Conservation (phyloP, 2,113 vertebrate species). For the Syrmaticus mikado region DNA sequence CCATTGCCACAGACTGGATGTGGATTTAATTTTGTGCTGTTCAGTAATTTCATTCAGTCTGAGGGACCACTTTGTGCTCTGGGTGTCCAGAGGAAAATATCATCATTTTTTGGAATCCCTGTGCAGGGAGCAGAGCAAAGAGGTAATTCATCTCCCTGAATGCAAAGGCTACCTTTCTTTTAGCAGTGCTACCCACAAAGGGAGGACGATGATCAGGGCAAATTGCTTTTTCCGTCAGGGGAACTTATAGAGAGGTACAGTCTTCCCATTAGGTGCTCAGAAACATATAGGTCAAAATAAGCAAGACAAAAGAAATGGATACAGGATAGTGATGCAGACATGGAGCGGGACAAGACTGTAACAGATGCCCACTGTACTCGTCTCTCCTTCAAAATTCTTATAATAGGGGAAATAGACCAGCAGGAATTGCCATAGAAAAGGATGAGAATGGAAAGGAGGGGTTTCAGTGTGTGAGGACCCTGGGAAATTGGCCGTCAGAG, state of each 20-base stretch:
- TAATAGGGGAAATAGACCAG: background rate
- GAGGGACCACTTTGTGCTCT: background rate
- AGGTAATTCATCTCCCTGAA: background rate
- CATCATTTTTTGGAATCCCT: background rate
- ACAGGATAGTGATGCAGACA: background rate
- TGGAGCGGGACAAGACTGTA: no score
- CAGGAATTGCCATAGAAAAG: background rate
- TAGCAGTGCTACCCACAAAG: background rate
- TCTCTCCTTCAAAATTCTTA: background rate
- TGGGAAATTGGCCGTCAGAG: background rate
- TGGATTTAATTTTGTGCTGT: conserved; percentile 1
- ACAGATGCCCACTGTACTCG: background rate
- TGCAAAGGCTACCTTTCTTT: background rate
- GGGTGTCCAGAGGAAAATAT: background rate
- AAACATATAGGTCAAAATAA: background rate
- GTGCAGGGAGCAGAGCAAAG: background rate
- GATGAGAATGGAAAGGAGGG: background rate
- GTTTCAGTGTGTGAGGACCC: background rate
- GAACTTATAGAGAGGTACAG: background rate
- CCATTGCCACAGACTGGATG: background rate
- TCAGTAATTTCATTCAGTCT: background rate
- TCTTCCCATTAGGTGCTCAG: background rate
- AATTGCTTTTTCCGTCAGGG: background rate
- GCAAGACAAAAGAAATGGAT: background rate
- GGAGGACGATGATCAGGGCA: background rate